Evolutionary conservation across 2,888 invertebrate species (phyloP), one percentile per base, ranked within the genome.

Genomic region (Orchestes rusci): DNA sequence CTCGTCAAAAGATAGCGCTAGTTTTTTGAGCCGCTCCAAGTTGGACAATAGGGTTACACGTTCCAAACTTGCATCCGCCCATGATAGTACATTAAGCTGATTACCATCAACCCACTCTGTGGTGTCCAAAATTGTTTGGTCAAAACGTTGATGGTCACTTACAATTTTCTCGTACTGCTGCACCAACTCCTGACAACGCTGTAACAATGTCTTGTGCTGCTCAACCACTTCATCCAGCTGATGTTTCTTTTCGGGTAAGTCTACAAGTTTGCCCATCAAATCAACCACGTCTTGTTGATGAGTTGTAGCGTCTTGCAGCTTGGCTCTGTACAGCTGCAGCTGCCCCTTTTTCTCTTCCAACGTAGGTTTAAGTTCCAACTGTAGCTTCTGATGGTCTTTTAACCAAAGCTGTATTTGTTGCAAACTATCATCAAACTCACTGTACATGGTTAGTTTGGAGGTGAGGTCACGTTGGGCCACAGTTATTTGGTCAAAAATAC

Each of bases 311-410:
- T 93, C 92, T 64, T 89, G 89, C 27, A 91, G 73, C 45, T 85
- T 73, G 37, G 80, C 78, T 58, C 91, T 79, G 60, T 94, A 94
- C 0, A 82, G 76, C 63, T 88, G 88, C 28, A 94, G 70, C 65
- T 93, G 91, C 30, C 82, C 82, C 48, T 89, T 81, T 68, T 95
- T 95, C 64, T 94, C 94, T 66, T 94, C 93, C 47, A 94, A 70
- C 0, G 89, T 91, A 0, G 88, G 81, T 61, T 84, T 88, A 3
- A 90, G 65, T 61, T 87, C 84, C 29, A 92, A 78, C 0, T 85
- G 83, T 16, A 94, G 68, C 54, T 84, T 79, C 61, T 90, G 88
- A 4, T 84, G 79, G 40, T 77, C 74, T 30, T 77, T 75, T 42
- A 95, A 64, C 94, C 94, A 94, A 39, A 74, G 73, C 56, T 83